Conservation (phyloP, 2,113 vertebrate species). For the Talpa occidentalis region DNA sequence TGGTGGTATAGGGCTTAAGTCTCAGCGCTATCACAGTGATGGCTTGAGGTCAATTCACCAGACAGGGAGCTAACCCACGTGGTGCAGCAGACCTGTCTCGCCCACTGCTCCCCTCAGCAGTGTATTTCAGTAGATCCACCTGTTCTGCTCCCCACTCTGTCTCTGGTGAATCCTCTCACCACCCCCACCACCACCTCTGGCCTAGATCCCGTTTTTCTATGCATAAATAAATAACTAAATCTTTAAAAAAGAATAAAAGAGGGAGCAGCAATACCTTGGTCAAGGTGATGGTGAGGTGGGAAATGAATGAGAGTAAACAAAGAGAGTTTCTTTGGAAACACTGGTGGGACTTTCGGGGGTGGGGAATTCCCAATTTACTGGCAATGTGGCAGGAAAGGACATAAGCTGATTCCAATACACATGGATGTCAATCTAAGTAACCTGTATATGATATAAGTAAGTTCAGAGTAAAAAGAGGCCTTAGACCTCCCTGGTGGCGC, state of each 20-base stretch:
- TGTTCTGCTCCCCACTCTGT: no score
- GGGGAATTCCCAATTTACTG: not conserved
- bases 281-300: not conserved
- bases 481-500: no score
- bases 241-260: not conserved
- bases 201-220: no score
- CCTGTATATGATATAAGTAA: not conserved
- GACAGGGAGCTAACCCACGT: no score
- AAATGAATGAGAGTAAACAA: constrained; percentile 13
- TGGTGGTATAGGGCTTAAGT: not conserved
- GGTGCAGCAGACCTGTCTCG: no score
- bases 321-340: not conserved
- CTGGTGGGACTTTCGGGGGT: not conserved
- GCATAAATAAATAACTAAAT: no score
- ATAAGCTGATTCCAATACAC: not conserved
- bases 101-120: no score
- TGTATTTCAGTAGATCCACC: no score
- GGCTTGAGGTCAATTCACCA: no score
- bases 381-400: not conserved
- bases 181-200: no score
- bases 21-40: no score
- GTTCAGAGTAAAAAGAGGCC: not conserved
- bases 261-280: not conserved
- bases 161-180: no score
- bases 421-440: not conserved